phyloP scores from a whole-genome alignment of 2,113 vertebrate genomes.

The Alligator mississippiensis region DNA sequence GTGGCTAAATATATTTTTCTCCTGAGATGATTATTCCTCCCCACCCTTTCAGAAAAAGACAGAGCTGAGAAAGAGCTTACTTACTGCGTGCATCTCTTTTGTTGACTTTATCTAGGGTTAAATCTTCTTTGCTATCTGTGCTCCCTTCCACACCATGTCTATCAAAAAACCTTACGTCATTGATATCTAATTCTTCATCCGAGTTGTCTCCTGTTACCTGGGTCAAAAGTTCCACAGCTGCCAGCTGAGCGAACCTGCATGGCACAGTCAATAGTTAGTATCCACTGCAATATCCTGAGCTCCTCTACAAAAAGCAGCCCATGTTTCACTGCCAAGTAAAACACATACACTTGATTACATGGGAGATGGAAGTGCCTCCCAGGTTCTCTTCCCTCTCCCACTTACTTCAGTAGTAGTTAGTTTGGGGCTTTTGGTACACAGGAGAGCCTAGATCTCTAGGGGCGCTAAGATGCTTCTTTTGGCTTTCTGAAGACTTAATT shows the following conservation, averaged over 20 bases:
- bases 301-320: background rate
- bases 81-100: slow-evolving; percentile 79
- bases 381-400: background rate
- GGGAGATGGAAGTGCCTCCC: background rate
- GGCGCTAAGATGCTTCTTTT: background rate
- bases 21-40: background rate
- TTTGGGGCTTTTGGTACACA: background rate
- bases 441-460: background rate
- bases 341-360: background rate
- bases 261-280: background rate
- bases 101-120: slow-evolving; percentile 64
- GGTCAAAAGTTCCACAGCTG: slow-evolving; percentile 78
- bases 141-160: slow-evolving; percentile 81
- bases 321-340: background rate
- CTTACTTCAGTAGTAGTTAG: background rate
- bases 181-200: slow-evolving; percentile 73
- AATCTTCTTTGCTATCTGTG: slow-evolving; percentile 75
- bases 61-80: slow-evolving; percentile 23
- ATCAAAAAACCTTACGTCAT: slow-evolving; percentile 72
- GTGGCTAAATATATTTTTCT: background rate
- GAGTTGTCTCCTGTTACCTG: slow-evolving; percentile 68
- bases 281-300: background rate
- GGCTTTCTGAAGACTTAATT: background rate
- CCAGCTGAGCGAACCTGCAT: slow-evolving; percentile 79
- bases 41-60: background rate